Conservation (phyloP, 2,888 invertebrate genomes). For the Harpalus rubripes region DNA sequence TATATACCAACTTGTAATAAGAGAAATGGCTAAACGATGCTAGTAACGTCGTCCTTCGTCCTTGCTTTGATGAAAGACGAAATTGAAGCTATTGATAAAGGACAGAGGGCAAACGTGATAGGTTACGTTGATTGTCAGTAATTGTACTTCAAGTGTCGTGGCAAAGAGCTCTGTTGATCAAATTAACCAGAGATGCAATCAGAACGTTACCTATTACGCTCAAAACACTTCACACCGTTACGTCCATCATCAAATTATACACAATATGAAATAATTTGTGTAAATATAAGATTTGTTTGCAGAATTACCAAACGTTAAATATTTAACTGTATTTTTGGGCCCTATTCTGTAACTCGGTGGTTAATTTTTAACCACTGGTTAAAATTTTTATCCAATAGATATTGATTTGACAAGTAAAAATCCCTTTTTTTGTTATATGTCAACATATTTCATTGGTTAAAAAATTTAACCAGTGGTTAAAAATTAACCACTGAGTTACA, state of each 20-base stretch:
- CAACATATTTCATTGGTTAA: too few species aligned
- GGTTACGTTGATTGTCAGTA: slow-evolving; percentile 33
- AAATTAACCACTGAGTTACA: too few species aligned
- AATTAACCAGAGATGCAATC: slow-evolving; percentile 36
- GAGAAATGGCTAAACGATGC: neutral
- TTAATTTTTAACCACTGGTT: too few species aligned
- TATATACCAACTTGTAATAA: neutral
- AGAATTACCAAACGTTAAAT: too few species aligned
- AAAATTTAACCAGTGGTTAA: too few species aligned
- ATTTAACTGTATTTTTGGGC: too few species aligned
- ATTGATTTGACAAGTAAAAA: too few species aligned
- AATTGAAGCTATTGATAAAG: neutral
- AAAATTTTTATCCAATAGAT: too few species aligned
- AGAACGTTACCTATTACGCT: slow-evolving; percentile 14
- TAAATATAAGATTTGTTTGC: too few species aligned
- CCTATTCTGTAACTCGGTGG: too few species aligned
- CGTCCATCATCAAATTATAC: neutral
- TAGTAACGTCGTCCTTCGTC: neutral
- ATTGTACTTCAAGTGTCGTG: slow-evolving; percentile 29
- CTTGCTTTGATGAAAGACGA: neutral
- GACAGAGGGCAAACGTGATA: slow-evolving; percentile 12
- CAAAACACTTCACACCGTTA: neutral
- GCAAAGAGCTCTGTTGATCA: slow-evolving; percentile 21
- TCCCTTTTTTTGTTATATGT: too few species aligned
- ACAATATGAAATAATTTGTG: neutral